Conservation (phyloP, 1,140 invertebrate species). For the Plectrocnemia conspersa region DNA sequence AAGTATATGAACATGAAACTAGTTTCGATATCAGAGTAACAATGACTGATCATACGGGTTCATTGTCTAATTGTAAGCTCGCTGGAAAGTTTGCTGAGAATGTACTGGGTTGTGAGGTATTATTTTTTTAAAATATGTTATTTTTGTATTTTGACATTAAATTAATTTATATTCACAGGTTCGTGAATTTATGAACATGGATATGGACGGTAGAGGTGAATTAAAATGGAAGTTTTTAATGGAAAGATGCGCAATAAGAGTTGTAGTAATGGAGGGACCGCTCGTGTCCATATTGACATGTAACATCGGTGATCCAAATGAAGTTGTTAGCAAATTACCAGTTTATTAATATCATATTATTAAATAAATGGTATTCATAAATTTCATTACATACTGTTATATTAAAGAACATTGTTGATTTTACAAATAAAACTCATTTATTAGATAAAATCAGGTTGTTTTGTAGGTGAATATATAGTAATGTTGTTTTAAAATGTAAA, state of each 20-base stretch:
- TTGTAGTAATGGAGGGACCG: constrained; percentile 43
- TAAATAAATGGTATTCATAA: too few species aligned
- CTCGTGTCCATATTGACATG: constrained; percentile 27
- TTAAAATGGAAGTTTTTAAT: constrained; percentile 54
- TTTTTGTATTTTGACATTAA: not conserved
- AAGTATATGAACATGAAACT: constrained; percentile 23
- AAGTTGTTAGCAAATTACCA: constrained; percentile 31
- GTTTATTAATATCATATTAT: constrained; percentile 31
- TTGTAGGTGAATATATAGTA: not conserved
- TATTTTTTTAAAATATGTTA: not conserved
- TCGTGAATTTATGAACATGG: constrained; percentile 42
- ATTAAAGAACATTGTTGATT: too few species aligned
- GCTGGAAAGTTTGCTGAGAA: constrained; percentile 45
- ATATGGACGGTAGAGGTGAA: constrained; percentile 39
- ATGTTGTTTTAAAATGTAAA: not conserved
- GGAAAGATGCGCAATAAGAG: constrained; percentile 46
- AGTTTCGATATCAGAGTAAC: constrained; percentile 51
- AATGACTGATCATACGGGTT: constrained; percentile 54
- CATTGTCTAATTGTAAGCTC: constrained; percentile 47
- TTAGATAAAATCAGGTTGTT: not conserved
- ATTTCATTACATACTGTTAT: too few species aligned
- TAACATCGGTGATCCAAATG: constrained; percentile 19
- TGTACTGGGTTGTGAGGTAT: constrained; percentile 42
- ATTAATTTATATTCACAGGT: constrained; percentile 32
- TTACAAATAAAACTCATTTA: not conserved